Evolutionary conservation across 1,140 invertebrate species (phyloP).

Genomic region (Leptoteleia sp.): DNA sequence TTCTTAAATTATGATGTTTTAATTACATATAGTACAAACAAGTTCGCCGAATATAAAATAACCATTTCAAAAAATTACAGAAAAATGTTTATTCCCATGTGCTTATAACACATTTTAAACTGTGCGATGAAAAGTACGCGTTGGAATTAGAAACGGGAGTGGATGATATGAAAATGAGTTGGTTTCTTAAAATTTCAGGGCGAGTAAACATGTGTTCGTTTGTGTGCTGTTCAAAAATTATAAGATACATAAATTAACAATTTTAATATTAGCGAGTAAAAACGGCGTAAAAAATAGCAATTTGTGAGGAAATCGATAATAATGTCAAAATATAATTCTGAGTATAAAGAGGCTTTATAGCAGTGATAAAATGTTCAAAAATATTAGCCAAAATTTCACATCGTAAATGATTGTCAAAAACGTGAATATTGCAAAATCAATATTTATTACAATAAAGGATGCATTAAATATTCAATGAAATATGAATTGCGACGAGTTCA

Average conservation of each 20-base stretch:
- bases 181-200: conserved; percentile 8
- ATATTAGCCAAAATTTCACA: conserved; percentile 7
- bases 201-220: conserved; percentile 9
- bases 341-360: conserved; percentile 10
- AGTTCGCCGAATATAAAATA: too few species aligned
- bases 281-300: conserved; percentile 4
- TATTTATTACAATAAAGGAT: conserved; percentile 16
- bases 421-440: conserved; percentile 8
- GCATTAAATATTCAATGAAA: conserved; percentile 1
- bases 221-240: conserved; percentile 6
- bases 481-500: too few species aligned
- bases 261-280: conserved; percentile 4
- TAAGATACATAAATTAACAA: conserved; percentile 33
- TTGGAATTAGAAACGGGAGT: conserved; percentile 10
- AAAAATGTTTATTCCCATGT: too few species aligned
- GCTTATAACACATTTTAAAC: conserved; percentile 6
- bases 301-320: conserved; percentile 12
- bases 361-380: conserved; percentile 4
- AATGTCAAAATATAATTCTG: too few species aligned
- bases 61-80: too few species aligned
- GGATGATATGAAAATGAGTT: conserved; percentile 32
- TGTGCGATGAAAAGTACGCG: background rate
- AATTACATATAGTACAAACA: too few species aligned
- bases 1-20: too few species aligned
- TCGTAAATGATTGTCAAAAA: background rate